These are phyloP conservation scores for Platyura marginata DNA, from an alignment of 1,140 invertebrate genomes.

Conservation along the genomic window DNA sequence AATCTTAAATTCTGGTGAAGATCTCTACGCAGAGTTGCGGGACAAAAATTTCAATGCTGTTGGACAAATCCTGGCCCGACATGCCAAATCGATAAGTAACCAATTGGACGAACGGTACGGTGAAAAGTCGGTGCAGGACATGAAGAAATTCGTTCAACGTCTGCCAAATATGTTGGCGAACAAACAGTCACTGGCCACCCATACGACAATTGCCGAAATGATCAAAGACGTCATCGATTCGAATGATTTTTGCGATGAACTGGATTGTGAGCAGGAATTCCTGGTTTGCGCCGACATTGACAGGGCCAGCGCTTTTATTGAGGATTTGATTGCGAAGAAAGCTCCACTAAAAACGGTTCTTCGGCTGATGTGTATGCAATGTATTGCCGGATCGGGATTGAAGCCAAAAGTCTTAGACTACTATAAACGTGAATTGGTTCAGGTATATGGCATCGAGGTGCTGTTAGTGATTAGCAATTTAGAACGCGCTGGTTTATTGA, in stretches of 20 bases:
- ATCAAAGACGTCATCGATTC: constrained; percentile 35
- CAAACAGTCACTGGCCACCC: constrained; percentile 63
- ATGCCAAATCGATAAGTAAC: constrained; percentile 69
- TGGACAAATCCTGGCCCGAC: constrained; percentile 64
- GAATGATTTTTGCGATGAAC: constrained; percentile 31
- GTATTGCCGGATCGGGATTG: constrained; percentile 68
- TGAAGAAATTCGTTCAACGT: constrained; percentile 83
- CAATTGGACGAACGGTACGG: constrained; percentile 73
- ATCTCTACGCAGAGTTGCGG: constrained; percentile 73
- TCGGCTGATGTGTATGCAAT: constrained; percentile 77
- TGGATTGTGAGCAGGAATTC: constrained; percentile 71
- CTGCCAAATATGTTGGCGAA: constrained; percentile 76
- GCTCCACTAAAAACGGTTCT: constrained; percentile 67
- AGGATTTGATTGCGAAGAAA: constrained; percentile 75
- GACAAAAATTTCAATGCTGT: constrained; percentile 92
- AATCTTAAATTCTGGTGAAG: constrained; percentile 77
- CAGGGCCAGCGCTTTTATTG: constrained; percentile 71
- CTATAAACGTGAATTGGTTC: constrained; percentile 82
- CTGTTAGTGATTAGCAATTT: constrained; percentile 69
- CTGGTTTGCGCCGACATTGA: constrained; percentile 82
- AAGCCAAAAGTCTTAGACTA: constrained; percentile 79
- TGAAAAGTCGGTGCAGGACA: constrained; percentile 79
- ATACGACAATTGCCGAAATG: constrained; percentile 41
- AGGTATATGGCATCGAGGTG: constrained; percentile 81
- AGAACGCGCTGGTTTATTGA: constrained; percentile 70